Percentiles rank a stretch among this genome's conserved stretches.
Conservation (phyloP, 2,797 vertebrate species). For the Argentina silus region DNA sequence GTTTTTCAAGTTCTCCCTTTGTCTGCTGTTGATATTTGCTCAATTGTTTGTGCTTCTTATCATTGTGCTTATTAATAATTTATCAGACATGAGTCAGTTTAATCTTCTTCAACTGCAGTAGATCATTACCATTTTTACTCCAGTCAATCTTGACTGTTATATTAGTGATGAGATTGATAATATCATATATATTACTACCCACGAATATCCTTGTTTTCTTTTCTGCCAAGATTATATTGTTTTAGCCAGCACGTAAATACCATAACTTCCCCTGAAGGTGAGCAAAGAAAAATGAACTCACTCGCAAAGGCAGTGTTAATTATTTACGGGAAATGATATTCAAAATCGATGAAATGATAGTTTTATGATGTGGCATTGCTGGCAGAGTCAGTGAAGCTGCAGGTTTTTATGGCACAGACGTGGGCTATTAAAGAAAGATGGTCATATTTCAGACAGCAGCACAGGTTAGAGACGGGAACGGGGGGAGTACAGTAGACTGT, state of each 20-base stretch:
- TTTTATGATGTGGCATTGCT: constrained; percentile 73
- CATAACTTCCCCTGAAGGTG: constrained; percentile 41
- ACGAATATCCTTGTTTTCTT: constrained; percentile 21
- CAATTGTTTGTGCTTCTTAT: not conserved
- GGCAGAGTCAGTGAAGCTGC: constrained; percentile 66
- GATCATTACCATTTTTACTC: constrained; percentile 22
- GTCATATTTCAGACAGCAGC: constrained; percentile 65
- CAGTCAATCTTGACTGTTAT: constrained; percentile 11
- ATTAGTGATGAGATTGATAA: constrained; percentile 3
- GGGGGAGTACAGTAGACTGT: not conserved
- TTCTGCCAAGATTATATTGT: constrained; percentile 52
- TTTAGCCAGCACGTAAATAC: constrained; percentile 50
- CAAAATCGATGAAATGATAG: constrained; percentile 72
- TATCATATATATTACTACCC: constrained; percentile 33
- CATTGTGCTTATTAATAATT: not conserved
- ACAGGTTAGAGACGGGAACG: constrained; percentile 20
- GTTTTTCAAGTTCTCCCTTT: not conserved
- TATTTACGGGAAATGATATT: constrained; percentile 70
- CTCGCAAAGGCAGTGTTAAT: constrained; percentile 60
- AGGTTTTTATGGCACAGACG: constrained; percentile 71
- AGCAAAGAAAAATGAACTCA: constrained; percentile 64
- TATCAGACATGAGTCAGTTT: not conserved
- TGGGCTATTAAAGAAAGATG: constrained; percentile 67
- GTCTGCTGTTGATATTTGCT: not conserved
- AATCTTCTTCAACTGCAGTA: not conserved